A percentile compares a stretch with the other conserved stretches of the same genome.
Conservation (phyloP, 2,797 vertebrate genomes). For the Peromyscus melanophrys region DNA sequence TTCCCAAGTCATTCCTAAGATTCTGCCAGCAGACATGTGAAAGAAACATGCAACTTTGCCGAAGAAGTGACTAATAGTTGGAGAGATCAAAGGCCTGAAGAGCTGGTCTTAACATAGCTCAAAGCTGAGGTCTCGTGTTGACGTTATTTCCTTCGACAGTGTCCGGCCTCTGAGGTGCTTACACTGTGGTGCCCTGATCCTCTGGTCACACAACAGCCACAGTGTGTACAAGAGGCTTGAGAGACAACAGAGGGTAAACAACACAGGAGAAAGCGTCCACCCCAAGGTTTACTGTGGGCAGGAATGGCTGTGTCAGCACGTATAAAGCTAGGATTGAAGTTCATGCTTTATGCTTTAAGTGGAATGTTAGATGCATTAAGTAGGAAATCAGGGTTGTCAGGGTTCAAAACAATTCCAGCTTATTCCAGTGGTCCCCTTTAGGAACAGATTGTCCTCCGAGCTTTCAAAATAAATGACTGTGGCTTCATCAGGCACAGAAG, state of each 20-base stretch:
- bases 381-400: constrained; percentile 57
- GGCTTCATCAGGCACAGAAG: constrained; percentile 63
- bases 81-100: not conserved
- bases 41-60: not conserved
- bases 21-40: not conserved
- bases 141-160: not conserved
- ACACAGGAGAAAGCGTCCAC: not conserved
- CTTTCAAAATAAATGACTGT: constrained; percentile 69
- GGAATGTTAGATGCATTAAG: constrained; percentile 46
- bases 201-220: not conserved
- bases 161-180: not conserved
- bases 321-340: not conserved
- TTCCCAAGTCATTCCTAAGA: not conserved
- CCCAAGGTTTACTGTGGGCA: fast-evolving
- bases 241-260: no score
- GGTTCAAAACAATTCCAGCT: constrained; percentile 52
- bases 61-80: not conserved
- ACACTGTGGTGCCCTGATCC: not conserved
- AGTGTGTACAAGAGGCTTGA: not conserved
- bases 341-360: constrained; percentile 15
- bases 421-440: constrained; percentile 54
- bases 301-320: not conserved
- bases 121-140: not conserved
- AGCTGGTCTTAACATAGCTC: not conserved
- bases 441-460: constrained; percentile 60